Evolutionary conservation across 30 jellyfish, hydroid and myxozoan genomes (phyloP), one percentile per base, ranked within the genome.

Genomic region (Aurelia sp.): DNA sequence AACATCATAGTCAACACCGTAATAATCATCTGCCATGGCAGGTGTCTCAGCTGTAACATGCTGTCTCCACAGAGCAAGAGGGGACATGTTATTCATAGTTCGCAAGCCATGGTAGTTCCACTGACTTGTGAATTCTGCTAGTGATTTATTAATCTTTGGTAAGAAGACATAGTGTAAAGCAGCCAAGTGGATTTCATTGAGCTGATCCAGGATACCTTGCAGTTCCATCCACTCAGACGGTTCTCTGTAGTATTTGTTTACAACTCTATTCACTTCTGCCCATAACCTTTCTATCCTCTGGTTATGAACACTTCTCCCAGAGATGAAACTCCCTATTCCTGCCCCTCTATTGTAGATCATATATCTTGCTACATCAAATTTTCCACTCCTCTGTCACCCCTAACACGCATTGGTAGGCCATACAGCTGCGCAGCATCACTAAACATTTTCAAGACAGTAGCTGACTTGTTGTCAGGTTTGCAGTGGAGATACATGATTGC

Each of bases 211-310:
- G 6, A 50, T 31, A 23, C 85, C 91, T 48, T 67, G 74, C 69
- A 30, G 68, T 21, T 66, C 76, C 83, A 81, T 53, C 62, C 63
- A 81, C 18, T 58, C 69, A 41, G 67, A 81, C 65, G 67, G 76
- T 40, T 81, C 76, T 37, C 22, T 66, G 85, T 51, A 81, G 63
- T 66, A 21, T 35, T 47, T 66, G 55, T 37, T 55, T 13, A 70
- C 83, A 70, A 70, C 91, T 48, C 76, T 58, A 55, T 66, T 66
- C 76, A 81, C 85, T 31, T 81, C 91, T 21, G 64, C 84, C 85
- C 85, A 67, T 22, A 81, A 57, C 37, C 91, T 58, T 41, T 81
- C 91, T 66, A 81, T 66, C 66, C 91, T 53, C 85, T 81, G 91
- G 76, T 81, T 81, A 40, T 81, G 91, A 13, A 70, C 83, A 71